Evolutionary conservation across 37 sponge, comb jelly and placozoan genomes (phyloP), one percentile per base, ranked within the genome.

Genomic region (Eunapius fragilis): DNA sequence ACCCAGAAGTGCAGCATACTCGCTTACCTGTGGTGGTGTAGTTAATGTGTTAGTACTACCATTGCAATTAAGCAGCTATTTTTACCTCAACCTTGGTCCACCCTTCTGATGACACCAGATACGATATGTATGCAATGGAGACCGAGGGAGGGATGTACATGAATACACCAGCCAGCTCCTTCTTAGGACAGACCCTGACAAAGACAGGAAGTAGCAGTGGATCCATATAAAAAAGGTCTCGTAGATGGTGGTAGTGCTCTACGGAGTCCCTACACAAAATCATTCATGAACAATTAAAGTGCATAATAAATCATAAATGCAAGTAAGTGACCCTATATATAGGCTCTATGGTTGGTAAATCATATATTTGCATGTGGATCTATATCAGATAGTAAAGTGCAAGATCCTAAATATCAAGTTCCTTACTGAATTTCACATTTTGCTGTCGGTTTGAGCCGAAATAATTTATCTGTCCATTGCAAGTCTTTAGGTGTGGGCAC

Each of bases 351-450:
- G 31, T 25, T 5, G 7, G 32, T n/a, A 37, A 7, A n/a, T 45
- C 7, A 45, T 45, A n/a, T n/a, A 37, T 34, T 5, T 31, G 10
- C 31, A 34, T 36, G 33, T 76, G 5, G 31, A 34, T 37, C n/a
- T 31, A 4, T n/a, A 76, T 76, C 10, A 76, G 35, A 76, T 76
- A 33, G 77, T 76, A 76, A 76, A 76, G 28, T 76, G 41, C 41
- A 41, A 41, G 41, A 41, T 41, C 41, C 41, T 41, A 41, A 41
- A 41, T 41, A 41, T 41, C 41, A 41, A 41, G 41, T 41, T 58
- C 58, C 58, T 58, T 58, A 58, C 58, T 19, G 22, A 58, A 58
- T 58, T 58, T 58, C 58, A 17, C 1, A 19, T 17, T 17, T 58
- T 12, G 19, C 58, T 58, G 58, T 17, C 1, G 22, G 1, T 19